Evolutionary conservation across 2,797 vertebrate genomes (phyloP).

Genomic region (Muraenolepis orangiensis): DNA sequence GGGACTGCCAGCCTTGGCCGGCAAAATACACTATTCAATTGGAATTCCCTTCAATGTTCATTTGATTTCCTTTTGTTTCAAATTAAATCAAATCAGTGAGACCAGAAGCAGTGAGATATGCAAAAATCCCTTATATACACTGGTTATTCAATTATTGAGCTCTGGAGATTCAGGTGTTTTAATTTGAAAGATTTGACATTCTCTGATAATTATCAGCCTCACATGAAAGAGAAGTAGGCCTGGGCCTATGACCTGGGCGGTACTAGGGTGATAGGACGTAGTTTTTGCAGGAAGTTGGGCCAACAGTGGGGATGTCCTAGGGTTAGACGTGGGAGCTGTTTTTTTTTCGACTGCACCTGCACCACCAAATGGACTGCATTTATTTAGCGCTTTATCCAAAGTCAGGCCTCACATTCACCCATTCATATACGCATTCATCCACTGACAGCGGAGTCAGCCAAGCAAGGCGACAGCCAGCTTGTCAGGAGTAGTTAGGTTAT

Average conservation of each 20-base stretch:
- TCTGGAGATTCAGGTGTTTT: background rate
- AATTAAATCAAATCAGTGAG: background rate
- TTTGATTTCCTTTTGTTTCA: background rate
- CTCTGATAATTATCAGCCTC: background rate
- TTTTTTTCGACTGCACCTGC: too few relatives aligned
- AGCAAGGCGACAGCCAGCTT: too few relatives aligned
- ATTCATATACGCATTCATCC: too few relatives aligned
- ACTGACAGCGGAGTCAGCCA: too few relatives aligned
- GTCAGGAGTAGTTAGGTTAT: too few relatives aligned
- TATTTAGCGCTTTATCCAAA: too few relatives aligned
- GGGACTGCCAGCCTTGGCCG: conserved; percentile 26
- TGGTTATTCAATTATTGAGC: background rate
- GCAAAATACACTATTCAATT: conserved; percentile 16
- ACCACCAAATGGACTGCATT: too few relatives aligned
- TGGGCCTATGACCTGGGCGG: background rate
- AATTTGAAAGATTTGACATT: background rate
- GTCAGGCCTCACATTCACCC: too few relatives aligned
- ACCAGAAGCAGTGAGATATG: background rate
- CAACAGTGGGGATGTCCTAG: too few relatives aligned
- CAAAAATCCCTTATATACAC: background rate
- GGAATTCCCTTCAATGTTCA: conserved; percentile 11
- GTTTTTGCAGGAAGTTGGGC: too few relatives aligned
- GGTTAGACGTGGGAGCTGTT: too few relatives aligned
- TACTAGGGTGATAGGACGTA: too few relatives aligned
- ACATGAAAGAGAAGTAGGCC: background rate